Base-by-base conservation (phyloP, 1,140 invertebrate genomes). In the Mylabris phalerata region DNA sequence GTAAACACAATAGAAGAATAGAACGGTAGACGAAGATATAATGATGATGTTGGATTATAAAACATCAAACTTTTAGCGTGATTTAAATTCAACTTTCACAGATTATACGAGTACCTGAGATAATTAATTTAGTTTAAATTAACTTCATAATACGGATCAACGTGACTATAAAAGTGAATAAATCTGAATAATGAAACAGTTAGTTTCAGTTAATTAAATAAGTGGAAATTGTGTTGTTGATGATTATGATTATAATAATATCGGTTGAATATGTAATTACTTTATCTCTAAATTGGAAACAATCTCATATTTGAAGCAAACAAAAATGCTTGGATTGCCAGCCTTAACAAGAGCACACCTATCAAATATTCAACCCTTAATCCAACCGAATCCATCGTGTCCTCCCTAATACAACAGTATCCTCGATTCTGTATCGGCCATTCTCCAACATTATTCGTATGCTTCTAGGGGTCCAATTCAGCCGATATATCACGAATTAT, bases 321-420 rank as follows among this genome's bases (percentile, higher is more conserved):
- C 19, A 19, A 39, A 50, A 39, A 50, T 38, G 26, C 19, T 50
- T 50, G 19, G 19, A 19, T 19, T 42, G 11, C 3, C 10, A 11
- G 41, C 6, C 11, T 42, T 42, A 9, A 27, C 50, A 40, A 10
- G 25, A 52, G 26, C 32, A 32, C 32, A 46, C 50, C 57, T 27
- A 59, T 59, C 57, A 59, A 59, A 59, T 59, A 59, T 59, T 59
- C 57, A 59, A 39, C 57, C 50, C 51, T 50, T 59, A 59, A 59
- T 59, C 57, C 57, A n/a, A 44, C 50, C 46, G 54, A 59, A 45
- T 59, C 57, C 50, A 43, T 24, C 50, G 42, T 54, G 42, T 57
- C 46, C 39, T 27, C 43, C 45, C 47, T 57, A 59, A 59, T 59
- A 52, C 56, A 32, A 3, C 32, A 32, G 1, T 32, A 4, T 7